Evolutionary conservation across 2,113 vertebrate species (phyloP).

Genomic region (Passer domesticus): DNA sequence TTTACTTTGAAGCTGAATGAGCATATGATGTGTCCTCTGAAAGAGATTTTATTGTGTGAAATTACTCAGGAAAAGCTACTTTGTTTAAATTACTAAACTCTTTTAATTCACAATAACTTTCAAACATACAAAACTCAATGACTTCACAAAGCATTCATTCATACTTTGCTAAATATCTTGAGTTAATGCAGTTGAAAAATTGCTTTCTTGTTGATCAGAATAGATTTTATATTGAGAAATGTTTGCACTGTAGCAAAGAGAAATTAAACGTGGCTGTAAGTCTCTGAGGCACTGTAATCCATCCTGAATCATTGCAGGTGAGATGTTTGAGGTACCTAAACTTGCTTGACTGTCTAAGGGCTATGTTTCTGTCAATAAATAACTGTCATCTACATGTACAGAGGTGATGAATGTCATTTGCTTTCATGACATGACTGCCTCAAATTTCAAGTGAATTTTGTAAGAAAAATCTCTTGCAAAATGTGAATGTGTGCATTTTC

Average conservation of each 20-base stretch:
- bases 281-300: not conserved
- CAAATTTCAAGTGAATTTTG: not conserved
- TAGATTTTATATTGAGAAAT: not conserved
- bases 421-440: not conserved
- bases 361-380: not conserved
- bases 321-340: not conserved
- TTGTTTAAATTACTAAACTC: not conserved
- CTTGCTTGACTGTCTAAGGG: not conserved
- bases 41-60: not conserved
- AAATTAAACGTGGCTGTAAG: not conserved
- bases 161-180: not conserved
- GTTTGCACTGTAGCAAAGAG: not conserved
- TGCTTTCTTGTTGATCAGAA: not conserved
- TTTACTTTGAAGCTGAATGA: not conserved
- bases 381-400: accelerated
- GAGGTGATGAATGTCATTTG: not conserved
- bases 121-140: not conserved
- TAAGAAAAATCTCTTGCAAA: not conserved
- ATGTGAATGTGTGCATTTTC: not conserved
- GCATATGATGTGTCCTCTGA: not conserved
- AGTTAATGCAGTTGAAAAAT: not conserved
- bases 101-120: not conserved
- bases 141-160: not conserved
- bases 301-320: not conserved
- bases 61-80: not conserved